These are phyloP conservation scores for Drosophila tsacasi DNA, from an alignment of 1,140 invertebrate species.

Conservation along the genomic window DNA sequence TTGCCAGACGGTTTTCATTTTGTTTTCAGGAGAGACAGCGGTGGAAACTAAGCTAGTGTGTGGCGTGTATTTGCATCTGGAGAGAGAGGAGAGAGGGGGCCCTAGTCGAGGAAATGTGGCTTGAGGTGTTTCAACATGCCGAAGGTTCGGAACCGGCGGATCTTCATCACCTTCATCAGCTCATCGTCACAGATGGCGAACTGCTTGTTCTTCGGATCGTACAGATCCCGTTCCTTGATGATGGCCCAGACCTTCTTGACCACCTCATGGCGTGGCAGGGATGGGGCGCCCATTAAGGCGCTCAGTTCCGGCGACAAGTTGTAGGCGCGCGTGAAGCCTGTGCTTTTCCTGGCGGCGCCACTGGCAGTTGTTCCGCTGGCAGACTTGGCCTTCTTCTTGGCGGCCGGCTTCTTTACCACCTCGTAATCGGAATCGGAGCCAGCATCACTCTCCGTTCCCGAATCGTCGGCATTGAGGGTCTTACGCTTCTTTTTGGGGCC, in stretches of 20 bases:
- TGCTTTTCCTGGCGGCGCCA: constrained; percentile 86
- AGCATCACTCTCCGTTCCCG: constrained; percentile 90
- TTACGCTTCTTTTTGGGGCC: constrained; percentile 87
- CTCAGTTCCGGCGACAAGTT: constrained; percentile 94
- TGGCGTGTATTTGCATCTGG: constrained; percentile 61
- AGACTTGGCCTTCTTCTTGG: constrained; percentile 74
- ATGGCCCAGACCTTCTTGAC: constrained; percentile 97
- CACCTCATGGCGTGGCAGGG: constrained; percentile 95
- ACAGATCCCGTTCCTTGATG: constrained; percentile 96
- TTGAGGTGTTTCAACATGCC: constrained; percentile 98
- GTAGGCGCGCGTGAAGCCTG: constrained; percentile 93
- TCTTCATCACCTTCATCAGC: constrained; percentile 94
- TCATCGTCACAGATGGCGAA: constrained; percentile 97
- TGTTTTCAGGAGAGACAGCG: constrained; percentile 6
- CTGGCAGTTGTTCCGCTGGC: constrained; percentile 78
- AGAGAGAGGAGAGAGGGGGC: constrained; percentile 38
- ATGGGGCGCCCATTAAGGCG: constrained; percentile 92
- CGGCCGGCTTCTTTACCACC: constrained; percentile 87
- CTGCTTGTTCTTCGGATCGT: constrained; percentile 97
- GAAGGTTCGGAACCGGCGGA: constrained; percentile 95
- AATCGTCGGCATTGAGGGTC: constrained; percentile 73
- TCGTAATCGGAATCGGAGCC: constrained; percentile 93
- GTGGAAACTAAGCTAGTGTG: constrained; percentile 36
- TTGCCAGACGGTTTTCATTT: constrained; percentile 10
- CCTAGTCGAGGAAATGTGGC: constrained; percentile 93